A percentile compares a stretch with the other conserved stretches of the same genome.
phyloP scores from a whole-genome alignment of 2,797 vertebrate genomes.

The Potorous gilbertii region DNA sequence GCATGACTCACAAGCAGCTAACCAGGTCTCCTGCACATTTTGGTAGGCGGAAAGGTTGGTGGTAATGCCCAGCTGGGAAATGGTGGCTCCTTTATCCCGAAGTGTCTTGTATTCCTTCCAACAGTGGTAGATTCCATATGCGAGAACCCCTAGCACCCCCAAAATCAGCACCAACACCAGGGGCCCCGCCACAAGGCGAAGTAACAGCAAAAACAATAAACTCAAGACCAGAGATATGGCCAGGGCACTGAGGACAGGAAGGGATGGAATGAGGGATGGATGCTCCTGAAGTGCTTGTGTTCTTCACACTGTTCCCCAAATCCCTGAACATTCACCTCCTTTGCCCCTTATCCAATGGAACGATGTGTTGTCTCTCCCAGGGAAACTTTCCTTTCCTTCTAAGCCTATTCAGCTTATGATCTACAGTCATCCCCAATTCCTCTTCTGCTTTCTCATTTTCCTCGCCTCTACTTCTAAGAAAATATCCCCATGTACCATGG shows the following conservation, averaged over 20 bases:
- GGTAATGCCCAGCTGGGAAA: slow-evolving; percentile 87
- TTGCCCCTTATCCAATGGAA: background rate
- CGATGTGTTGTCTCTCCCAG: background rate
- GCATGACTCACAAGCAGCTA: slow-evolving; percentile 89
- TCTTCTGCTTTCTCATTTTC: background rate
- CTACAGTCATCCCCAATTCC: background rate
- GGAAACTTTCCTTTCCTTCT: background rate
- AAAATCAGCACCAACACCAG: slow-evolving; percentile 91
- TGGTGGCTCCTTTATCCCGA: slow-evolving; percentile 76
- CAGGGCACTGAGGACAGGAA: slow-evolving; percentile 83
- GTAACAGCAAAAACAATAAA: slow-evolving; percentile 90
- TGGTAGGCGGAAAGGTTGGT: slow-evolving; percentile 87
- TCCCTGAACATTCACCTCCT: background rate
- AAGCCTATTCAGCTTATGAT: background rate
- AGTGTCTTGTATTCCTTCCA: slow-evolving; percentile 88
- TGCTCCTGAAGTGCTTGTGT: background rate
- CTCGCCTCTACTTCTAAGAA: background rate
- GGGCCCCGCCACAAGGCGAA: slow-evolving; percentile 89
- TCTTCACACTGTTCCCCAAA: background rate
- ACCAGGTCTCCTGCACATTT: slow-evolving; percentile 92
- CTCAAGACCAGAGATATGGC: slow-evolving; percentile 90
- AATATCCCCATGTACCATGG: background rate
- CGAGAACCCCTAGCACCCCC: slow-evolving; percentile 87
- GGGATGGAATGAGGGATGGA: background rate
- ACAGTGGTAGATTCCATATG: slow-evolving; percentile 94